A percentile compares a stretch with the other conserved stretches of the same genome.
Evolutionary conservation across 1,140 invertebrate species (phyloP).

Genomic region (Venustaconcha ellipsiformis): DNA sequence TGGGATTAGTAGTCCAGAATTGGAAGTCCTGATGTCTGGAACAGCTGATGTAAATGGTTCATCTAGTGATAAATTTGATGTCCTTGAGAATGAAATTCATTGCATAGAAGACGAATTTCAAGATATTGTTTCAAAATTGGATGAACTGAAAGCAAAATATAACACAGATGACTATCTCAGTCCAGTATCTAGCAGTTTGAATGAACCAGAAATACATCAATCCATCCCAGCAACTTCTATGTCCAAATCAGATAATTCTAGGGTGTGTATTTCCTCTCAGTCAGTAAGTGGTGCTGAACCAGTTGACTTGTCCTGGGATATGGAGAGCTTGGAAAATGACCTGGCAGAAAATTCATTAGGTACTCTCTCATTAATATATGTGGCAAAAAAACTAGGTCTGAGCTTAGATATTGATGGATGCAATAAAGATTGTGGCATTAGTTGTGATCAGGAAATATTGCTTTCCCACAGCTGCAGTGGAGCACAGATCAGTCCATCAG

Average conservation of each 20-base stretch:
- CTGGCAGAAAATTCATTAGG: too few species aligned
- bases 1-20: constrained; percentile 37
- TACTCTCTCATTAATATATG: too few species aligned
- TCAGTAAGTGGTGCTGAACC: constrained; percentile 16
- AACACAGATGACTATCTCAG: constrained; percentile 9
- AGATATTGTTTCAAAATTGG: constrained; percentile 46
- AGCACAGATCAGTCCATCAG: too few species aligned
- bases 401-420: too few species aligned
- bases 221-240: constrained; percentile 14
- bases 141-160: constrained; percentile 35
- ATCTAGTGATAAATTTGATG: constrained; percentile 43
- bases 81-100: constrained; percentile 57
- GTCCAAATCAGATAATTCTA: constrained; percentile 1
- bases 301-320: constrained; percentile 46
- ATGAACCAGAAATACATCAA: constrained; percentile 22
- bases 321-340: constrained; percentile 11
- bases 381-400: too few species aligned
- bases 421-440: too few species aligned
- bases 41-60: constrained; percentile 32
- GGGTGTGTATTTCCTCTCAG: not conserved
- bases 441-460: too few species aligned
- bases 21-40: constrained; percentile 42
- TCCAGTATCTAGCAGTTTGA: constrained; percentile 9
- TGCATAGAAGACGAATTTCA: constrained; percentile 59
- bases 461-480: too few species aligned